Evolutionary conservation across 1,140 invertebrate species (phyloP).

Genomic region (Venustaconcha ellipsiformis): DNA sequence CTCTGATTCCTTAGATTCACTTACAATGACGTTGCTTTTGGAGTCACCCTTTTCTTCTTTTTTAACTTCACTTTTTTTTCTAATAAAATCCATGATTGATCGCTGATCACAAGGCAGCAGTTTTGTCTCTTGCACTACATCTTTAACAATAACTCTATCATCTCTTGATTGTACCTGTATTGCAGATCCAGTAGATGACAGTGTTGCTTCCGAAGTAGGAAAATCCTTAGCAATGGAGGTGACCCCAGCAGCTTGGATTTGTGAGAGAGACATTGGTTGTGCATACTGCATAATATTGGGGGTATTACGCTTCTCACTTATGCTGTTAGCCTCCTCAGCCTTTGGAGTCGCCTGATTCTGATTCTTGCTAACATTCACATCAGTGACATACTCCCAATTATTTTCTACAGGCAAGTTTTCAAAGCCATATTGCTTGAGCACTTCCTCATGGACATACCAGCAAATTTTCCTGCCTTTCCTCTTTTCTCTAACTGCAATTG

Average conservation of each 20-base stretch:
- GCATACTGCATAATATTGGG: conserved; percentile 47
- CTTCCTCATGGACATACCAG: conserved; percentile 78
- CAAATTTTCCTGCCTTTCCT: conserved; percentile 71
- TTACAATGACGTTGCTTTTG: too few species aligned
- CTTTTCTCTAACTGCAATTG: conserved; percentile 74
- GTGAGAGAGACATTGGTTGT: conserved; percentile 42
- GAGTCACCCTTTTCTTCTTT: too few species aligned
- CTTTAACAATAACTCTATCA: too few species aligned
- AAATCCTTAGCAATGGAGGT: too few species aligned
- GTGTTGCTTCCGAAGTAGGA: too few species aligned
- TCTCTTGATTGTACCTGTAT: too few species aligned
- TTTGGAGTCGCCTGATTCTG: conserved; percentile 33
- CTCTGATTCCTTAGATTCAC: too few species aligned
- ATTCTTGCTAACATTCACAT: conserved; percentile 13
- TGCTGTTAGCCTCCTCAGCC: conserved; percentile 18
- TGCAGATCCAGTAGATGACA: too few species aligned
- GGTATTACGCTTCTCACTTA: conserved; percentile 17
- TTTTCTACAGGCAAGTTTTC: conserved; percentile 67
- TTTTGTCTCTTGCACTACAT: too few species aligned
- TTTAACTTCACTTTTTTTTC: too few species aligned
- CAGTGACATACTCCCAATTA: conserved; percentile 39
- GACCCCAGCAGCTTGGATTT: conserved; percentile 31
- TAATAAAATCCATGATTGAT: too few species aligned
- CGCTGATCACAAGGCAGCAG: too few species aligned
- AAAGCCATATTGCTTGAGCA: conserved; percentile 73